A percentile compares a stretch with the other conserved stretches of the same genome.
Evolutionary conservation across 1,140 invertebrate species (phyloP).

Genomic region (Aphaenogaster ashmeadi): DNA sequence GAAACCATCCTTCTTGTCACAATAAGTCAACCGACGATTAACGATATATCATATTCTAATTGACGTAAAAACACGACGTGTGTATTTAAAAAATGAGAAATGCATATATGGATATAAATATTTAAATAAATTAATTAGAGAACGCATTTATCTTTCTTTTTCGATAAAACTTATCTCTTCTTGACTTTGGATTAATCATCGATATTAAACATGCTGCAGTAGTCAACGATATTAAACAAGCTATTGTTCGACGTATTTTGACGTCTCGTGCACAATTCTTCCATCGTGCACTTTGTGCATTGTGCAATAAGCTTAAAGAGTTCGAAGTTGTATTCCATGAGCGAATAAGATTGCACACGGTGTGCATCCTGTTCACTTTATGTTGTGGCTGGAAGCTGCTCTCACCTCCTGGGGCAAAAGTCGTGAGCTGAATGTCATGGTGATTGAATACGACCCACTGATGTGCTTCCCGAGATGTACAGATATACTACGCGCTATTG

Average conservation of each 20-base stretch:
- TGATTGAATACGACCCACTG: conserved; percentile 82
- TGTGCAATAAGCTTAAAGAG: conserved; percentile 68
- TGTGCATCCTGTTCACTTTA: conserved; percentile 75
- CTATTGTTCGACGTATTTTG: neutral
- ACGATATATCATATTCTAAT: conserved; percentile 77
- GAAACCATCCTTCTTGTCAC: conserved; percentile 77
- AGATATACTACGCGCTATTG: conserved; percentile 24
- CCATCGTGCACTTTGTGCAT: conserved; percentile 65
- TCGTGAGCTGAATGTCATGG: conserved; percentile 84
- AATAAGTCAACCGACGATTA: conserved; percentile 70
- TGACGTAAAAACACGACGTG: conserved; percentile 10
- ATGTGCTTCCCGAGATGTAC: conserved; percentile 73
- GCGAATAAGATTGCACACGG: conserved; percentile 71
- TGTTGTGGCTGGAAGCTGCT: conserved; percentile 80
- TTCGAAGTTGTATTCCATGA: conserved; percentile 33
- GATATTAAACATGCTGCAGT: conserved; percentile 17
- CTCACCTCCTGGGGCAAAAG: conserved; percentile 85
- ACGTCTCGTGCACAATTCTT: conserved; percentile 57
- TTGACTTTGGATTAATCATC: neutral
- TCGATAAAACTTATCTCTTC: neutral
- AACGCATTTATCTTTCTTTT: neutral
- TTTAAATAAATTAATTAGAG: conserved; percentile 2
- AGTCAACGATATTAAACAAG: neutral
- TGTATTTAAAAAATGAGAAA: neutral
- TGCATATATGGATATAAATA: too few relatives aligned